Evolutionary conservation across 2,113 vertebrate species (phyloP).

Genomic region (Cariama cristata): DNA sequence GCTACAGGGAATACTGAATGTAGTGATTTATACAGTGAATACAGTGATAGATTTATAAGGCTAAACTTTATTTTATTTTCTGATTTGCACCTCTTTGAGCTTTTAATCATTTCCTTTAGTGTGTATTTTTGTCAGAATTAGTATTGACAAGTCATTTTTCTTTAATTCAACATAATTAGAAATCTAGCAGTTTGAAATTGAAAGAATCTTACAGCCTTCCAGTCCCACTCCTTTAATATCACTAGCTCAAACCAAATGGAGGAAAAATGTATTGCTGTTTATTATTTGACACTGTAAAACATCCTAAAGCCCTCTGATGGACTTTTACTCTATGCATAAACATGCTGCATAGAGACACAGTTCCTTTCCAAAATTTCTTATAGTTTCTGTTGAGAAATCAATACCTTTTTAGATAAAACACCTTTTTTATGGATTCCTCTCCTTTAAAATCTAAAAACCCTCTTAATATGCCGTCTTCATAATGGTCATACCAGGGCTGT

Average conservation of each 20-base stretch:
- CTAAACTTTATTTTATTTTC: background rate
- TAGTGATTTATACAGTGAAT: background rate
- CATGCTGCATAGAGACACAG: background rate
- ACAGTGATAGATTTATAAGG: background rate
- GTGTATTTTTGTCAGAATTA: background rate
- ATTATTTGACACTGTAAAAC: background rate
- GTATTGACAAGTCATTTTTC: background rate
- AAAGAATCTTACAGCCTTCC: background rate
- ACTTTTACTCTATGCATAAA: background rate
- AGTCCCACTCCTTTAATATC: background rate
- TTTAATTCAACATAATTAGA: background rate
- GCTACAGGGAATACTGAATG: background rate
- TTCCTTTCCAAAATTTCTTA: background rate
- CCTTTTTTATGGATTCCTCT: background rate
- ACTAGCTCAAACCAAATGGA: background rate
- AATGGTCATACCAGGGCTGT: background rate
- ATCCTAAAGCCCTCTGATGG: background rate
- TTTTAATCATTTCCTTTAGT: background rate
- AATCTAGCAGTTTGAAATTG: background rate
- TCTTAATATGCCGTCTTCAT: background rate
- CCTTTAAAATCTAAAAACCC: background rate
- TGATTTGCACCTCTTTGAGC: background rate
- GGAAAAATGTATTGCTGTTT: background rate
- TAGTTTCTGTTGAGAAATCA: background rate
- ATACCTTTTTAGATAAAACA: background rate